phyloP scores from a whole-genome alignment of 2,797 vertebrate genomes.

The Triplophysa yarkandensis region DNA sequence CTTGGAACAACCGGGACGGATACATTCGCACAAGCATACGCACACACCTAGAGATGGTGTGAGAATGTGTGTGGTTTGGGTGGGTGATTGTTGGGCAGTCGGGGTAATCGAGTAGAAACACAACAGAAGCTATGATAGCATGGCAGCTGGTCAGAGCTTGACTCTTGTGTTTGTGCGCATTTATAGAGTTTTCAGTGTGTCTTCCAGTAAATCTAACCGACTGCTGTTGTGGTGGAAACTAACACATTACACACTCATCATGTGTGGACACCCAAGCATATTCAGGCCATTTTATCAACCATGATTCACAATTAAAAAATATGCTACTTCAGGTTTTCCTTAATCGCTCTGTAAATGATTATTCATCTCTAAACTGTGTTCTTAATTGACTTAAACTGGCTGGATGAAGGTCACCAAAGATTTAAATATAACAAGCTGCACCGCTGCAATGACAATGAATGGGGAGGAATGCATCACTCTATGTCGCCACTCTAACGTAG shows the following conservation, averaged over 20 bases:
- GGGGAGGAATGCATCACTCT: too few species aligned
- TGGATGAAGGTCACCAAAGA: constrained; percentile 9
- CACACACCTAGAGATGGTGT: background rate
- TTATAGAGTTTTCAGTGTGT: background rate
- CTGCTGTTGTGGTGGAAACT: constrained; percentile 47
- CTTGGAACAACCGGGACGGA: constrained; percentile 46
- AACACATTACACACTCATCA: constrained; percentile 52
- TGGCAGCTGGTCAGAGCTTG: constrained; percentile 13
- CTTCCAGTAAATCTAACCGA: background rate
- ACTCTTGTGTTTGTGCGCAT: constrained; percentile 10
- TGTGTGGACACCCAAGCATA: background rate
- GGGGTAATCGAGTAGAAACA: constrained; percentile 21
- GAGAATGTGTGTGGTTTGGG: background rate
- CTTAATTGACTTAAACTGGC: background rate
- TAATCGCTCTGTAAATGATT: constrained; percentile 25
- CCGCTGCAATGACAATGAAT: too few species aligned
- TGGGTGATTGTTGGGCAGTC: background rate
- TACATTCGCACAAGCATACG: background rate
- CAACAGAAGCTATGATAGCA: constrained; percentile 16
- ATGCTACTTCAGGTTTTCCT: constrained; percentile 21
- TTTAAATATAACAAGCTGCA: too few species aligned
- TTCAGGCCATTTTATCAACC: background rate
- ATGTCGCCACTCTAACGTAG: too few species aligned
- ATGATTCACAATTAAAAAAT: background rate
- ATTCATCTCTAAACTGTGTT: constrained; percentile 5